Conservation (phyloP, 2,113 vertebrate species). For the Hystrix cristata region DNA sequence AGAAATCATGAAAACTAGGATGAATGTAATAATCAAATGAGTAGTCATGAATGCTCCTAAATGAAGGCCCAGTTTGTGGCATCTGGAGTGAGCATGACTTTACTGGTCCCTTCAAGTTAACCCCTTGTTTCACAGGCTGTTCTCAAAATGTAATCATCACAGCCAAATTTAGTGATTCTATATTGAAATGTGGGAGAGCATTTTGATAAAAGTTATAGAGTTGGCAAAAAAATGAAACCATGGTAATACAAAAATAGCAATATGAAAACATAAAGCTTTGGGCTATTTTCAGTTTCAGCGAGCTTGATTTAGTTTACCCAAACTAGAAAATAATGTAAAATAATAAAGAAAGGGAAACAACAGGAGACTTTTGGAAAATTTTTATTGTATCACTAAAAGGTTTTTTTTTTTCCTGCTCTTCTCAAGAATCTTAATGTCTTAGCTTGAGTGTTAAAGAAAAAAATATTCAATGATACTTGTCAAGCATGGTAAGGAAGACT, state of each 20-base stretch:
- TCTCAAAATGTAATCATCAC: constrained; percentile 8
- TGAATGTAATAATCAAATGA: background rate
- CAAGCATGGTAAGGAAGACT: background rate
- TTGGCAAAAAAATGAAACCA: constrained; percentile 54
- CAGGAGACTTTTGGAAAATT: background rate
- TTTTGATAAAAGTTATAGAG: constrained; percentile 51
- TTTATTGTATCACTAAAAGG: background rate
- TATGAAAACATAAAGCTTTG: constrained; percentile 48
- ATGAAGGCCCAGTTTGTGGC: background rate
- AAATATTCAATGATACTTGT: background rate
- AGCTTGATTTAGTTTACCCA: constrained; percentile 54
- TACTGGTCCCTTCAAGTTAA: background rate
- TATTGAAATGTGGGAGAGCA: constrained; percentile 3
- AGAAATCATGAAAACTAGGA: background rate
- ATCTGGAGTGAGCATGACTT: background rate
- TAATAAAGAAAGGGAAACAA: constrained; percentile 38
- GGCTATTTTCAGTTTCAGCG: constrained; percentile 64
- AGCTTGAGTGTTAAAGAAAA: background rate
- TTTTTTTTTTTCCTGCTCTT: background rate
- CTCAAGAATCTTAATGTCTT: background rate
- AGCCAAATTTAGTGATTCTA: constrained; percentile 59
- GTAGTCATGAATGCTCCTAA: background rate
- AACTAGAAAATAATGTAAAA: constrained; percentile 3
- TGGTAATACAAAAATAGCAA: constrained; percentile 35
- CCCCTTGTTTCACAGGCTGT: background rate